Base-by-base conservation (phyloP, 2,113 vertebrate species). In the Nipponia nippon region DNA sequence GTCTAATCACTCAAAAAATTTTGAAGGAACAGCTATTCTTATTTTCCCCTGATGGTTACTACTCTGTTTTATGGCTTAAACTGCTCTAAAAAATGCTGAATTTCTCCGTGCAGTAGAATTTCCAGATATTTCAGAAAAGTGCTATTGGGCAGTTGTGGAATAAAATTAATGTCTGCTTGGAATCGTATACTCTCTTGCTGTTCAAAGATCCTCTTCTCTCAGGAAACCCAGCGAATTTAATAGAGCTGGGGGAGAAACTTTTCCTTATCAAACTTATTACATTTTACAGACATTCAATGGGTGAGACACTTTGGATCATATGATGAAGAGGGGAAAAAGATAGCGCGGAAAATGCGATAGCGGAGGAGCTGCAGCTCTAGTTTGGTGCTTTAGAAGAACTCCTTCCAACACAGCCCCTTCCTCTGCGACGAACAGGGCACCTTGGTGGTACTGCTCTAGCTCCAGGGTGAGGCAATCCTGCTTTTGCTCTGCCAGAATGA, bases 41-140 rank as follows among this genome's bases (percentile, higher is more conserved):
- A 46, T 82, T 95, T 95, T 27, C 21, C 63, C 55, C 42, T 70
- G 26, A 75, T 71, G 52, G 55, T 81, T 94, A n/a, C 59, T 38
- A 44, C 55, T 87, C 34, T 81, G n/a, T 66, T 94, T 95, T 71
- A 91, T 82, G 61, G 52, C 70, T 95, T 87, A 71, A 87, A 91
- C 42, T 70, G 58, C 63, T 89, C 71, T 75, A 63, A 91, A 93
- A 95, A 94, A 42, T 75, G 87, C 94, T 92, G 86, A 89, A 76
- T 94, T 89, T 78, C 38, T 62, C 59, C 3, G 1, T 67, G 63
- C 42, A 16, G n/a, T 7, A 29, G 46, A 92, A 81, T 50, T 89
- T 70, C 53, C 47, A 84, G 67, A 47, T 91, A 78, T 81, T 89
- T 94, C 77, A 93, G 83, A 70, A 55, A 87, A 93, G 55, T 78